Conservation (phyloP, 2,113 vertebrate species). For the Proterorhinus semilunaris region DNA sequence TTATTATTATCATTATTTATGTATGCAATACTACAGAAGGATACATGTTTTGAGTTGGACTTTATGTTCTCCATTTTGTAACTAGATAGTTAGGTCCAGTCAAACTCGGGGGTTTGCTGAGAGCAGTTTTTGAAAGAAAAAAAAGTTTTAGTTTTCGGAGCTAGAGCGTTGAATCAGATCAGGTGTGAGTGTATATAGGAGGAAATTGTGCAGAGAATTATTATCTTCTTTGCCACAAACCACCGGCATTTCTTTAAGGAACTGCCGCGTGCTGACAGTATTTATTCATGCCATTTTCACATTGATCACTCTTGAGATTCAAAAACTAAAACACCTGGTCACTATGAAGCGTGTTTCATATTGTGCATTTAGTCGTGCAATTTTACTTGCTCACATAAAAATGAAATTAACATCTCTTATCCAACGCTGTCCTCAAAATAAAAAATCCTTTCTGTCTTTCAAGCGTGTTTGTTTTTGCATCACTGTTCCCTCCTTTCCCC, state of each 20-base stretch:
- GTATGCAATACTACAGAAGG: too few relatives aligned
- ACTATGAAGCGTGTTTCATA: not conserved
- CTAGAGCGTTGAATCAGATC: not conserved
- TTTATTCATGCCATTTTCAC: not conserved
- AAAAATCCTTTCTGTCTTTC: too few relatives aligned
- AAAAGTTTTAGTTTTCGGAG: not conserved
- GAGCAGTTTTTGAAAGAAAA: too few relatives aligned
- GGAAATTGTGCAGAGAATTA: constrained; percentile 1
- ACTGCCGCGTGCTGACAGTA: not conserved
- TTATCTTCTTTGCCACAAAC: not conserved
- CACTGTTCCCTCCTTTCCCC: too few relatives aligned
- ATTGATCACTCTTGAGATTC: not conserved
- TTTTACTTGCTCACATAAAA: too few relatives aligned
- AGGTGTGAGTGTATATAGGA: constrained; percentile 5
- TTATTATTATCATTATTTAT: too few relatives aligned
- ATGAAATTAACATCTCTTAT: too few relatives aligned
- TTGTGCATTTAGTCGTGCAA: too few relatives aligned
- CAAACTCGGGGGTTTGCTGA: not conserved
- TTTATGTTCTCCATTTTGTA: not conserved
- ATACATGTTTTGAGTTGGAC: not conserved
- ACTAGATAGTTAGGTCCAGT: not conserved
- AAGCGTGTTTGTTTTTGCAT: too few relatives aligned
- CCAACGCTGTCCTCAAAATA: too few relatives aligned
- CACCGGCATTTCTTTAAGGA: not conserved
- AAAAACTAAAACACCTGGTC: not conserved